Conservation (phyloP, 2,797 vertebrate genomes). For the Myotis planiceps region DNA sequence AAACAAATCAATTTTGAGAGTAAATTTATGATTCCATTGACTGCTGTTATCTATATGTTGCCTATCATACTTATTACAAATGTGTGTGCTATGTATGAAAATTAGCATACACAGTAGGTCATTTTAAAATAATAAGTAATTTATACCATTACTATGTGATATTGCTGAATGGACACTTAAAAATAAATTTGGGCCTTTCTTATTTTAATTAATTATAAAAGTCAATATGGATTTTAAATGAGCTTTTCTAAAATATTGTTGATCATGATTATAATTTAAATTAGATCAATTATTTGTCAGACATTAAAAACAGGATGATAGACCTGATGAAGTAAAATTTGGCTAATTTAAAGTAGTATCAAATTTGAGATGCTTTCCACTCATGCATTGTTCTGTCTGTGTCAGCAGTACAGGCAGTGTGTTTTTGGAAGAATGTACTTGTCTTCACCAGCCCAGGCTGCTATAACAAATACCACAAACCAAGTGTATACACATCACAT, state of each 20-base stretch:
- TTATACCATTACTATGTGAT: not conserved
- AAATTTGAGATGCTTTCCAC: not conserved
- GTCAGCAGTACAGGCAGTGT: not conserved
- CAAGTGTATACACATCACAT: not conserved
- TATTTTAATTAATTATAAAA: not conserved
- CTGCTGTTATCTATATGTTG: not conserved
- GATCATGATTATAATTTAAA: not conserved
- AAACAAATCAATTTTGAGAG: not conserved
- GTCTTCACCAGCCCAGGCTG: not conserved
- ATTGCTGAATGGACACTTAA: not conserved
- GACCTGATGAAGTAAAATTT: not conserved
- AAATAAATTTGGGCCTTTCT: not conserved
- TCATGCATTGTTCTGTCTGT: rapidly evolving
- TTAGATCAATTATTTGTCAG: not conserved
- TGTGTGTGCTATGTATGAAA: not conserved
- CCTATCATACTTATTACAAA: not conserved
- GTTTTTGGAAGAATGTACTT: not conserved
- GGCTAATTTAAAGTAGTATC: not conserved
- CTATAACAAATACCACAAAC: no score
- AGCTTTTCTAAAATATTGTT: not conserved
- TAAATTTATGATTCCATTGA: not conserved
- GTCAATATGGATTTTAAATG: not conserved
- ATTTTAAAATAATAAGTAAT: not conserved
- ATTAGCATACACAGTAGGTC: not conserved
- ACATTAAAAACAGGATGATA: not conserved